Evolutionary conservation across 1,140 invertebrate species (phyloP), one percentile per base, ranked within the genome.

Genomic region (Drosophila pallidifrons): DNA sequence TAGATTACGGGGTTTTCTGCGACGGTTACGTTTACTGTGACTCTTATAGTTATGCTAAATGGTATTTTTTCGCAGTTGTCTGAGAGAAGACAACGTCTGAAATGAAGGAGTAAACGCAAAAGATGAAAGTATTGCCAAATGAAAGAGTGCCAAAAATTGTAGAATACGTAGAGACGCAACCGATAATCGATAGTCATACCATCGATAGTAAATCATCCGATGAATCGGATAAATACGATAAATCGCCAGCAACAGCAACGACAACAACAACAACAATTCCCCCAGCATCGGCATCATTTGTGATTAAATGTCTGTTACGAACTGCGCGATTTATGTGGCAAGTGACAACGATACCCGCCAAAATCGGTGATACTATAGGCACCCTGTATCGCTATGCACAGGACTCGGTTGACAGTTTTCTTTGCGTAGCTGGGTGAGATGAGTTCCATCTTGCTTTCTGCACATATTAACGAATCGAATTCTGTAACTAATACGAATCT

Each of bases 261-360:
- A 54, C 70, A 70, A 47, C 46, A 20, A 25, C 59, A 20, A 1
- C 54, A n/a, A 52, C 63, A 32, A 38, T 54, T 32, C 63, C 67
- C 2, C 73, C 73, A 1, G 72, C 87, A 3, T 87, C 88, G 8
- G 69, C 87, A 3, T 90, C 91, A 10, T 91, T 87, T 81, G 86
- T 92, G 28, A 81, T 92, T 86, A 92, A 91, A 92, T 92, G 91
- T 70, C 75, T 92, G 16, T 77, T 91, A 71, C 89, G 79, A 68
- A 89, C 91, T 13, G 91, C 91, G 41, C 85, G 91, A 74, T 92
- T 91, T 91, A 92, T 92, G 91, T 92, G 91, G 91, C 91, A 92
- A 81, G 90, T 92, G 76, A 92, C 91, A 59, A 85, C 88, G 60
- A 86, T 92, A 81, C 91, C 91, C 46, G 80, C 73, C 57, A 92